Evolutionary conservation across 2,888 invertebrate species (phyloP).

Genomic region (Caenorhabditis sp.): DNA sequence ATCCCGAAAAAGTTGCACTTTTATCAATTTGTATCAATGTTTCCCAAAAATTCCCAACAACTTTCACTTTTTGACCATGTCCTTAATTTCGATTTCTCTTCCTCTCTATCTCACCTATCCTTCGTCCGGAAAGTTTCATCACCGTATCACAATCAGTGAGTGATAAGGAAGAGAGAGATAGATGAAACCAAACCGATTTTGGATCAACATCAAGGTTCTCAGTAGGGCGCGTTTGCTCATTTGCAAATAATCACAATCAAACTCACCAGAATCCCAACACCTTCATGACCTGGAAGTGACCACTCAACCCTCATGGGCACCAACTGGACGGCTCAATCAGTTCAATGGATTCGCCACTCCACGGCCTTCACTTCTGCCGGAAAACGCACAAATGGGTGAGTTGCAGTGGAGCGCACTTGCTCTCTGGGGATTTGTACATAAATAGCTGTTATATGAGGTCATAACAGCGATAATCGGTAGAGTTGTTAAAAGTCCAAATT

Average conservation of each 20-base stretch:
- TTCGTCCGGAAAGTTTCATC: not conserved
- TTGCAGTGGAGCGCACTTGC: not conserved
- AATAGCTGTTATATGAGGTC: not conserved
- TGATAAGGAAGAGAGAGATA: not conserved
- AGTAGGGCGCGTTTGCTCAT: not conserved
- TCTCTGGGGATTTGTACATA: not conserved
- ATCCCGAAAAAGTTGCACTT: not conserved
- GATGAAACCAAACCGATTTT: too few relatives aligned
- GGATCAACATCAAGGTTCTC: too few relatives aligned
- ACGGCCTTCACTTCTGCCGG: constrained; percentile 67
- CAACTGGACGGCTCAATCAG: constrained; percentile 78
- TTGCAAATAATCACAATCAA: not conserved
- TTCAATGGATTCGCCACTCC: constrained; percentile 80
- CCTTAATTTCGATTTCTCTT: constrained; percentile 11
- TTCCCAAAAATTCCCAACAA: not conserved
- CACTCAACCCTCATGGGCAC: constrained; percentile 67
- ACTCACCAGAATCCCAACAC: constrained; percentile 40
- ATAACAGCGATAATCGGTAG: too few relatives aligned
- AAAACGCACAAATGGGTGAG: constrained; percentile 74
- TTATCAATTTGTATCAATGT: too few relatives aligned
- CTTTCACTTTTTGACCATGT: constrained; percentile 8
- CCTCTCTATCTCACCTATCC: not conserved
- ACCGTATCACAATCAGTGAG: not conserved
- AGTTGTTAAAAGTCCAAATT: too few relatives aligned
- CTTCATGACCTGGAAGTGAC: constrained; percentile 60